A percentile compares a stretch with the other conserved stretches of the same genome.
These are phyloP conservation scores for Helicoverpa zea DNA, from an alignment of 1,140 invertebrate species.

Conservation along the genomic window DNA sequence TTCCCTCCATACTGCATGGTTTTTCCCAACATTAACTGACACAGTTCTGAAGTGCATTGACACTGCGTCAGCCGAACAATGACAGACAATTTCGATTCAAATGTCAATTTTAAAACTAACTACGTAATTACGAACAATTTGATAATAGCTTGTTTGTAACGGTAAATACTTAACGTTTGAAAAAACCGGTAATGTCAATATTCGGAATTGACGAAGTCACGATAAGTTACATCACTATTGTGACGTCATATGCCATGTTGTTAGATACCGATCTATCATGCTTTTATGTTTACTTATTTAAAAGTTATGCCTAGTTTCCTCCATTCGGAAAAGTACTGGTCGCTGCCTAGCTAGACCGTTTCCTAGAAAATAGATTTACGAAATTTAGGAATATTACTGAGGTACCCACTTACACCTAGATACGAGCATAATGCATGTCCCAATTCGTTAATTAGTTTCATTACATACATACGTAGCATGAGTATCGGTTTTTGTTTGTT, in stretches of 20 bases:
- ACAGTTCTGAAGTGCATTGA: conserved; percentile 18
- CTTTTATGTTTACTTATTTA: no score
- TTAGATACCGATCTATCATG: neutral
- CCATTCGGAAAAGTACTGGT: no score
- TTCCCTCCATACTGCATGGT: no score
- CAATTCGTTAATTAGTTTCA: conserved; percentile 1
- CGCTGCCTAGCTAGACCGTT: no score
- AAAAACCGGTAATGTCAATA: conserved; percentile 12
- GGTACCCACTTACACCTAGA: no score
- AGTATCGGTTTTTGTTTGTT: neutral
- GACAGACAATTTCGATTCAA: neutral
- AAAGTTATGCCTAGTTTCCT: no score
- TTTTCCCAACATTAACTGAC: neutral
- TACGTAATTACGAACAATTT: conserved; percentile 9
- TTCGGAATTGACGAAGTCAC: neutral
- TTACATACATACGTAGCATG: neutral
- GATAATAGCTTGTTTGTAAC: conserved; percentile 14
- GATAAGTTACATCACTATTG: conserved; percentile 20
- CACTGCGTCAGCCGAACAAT: neutral
- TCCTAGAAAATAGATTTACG: no score
- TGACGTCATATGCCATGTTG: conserved; percentile 18
- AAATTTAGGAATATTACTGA: no score
- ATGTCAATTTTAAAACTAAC: conserved; percentile 2
- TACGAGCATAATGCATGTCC: neutral
- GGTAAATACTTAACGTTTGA: neutral